Conservation (phyloP, 2,113 vertebrate species). For the Corvus hawaiiensis region DNA sequence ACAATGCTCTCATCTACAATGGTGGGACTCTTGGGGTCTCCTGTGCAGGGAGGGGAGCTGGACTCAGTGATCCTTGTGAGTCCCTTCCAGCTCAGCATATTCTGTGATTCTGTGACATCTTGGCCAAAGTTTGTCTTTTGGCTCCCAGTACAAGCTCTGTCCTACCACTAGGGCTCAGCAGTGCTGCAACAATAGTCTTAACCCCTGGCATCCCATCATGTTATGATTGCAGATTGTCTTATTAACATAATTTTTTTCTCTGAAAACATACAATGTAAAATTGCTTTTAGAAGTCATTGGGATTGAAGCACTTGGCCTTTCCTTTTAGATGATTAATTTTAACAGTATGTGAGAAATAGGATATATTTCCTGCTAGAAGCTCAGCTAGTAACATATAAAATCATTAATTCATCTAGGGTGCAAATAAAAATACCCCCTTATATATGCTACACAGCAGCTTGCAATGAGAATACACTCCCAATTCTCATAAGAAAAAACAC, state of each 20-base stretch:
- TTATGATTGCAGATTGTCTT: background rate
- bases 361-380: background rate
- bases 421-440: background rate
- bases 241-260: background rate
- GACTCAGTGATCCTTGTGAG: background rate
- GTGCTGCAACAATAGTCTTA: background rate
- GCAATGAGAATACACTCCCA: background rate
- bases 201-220: background rate
- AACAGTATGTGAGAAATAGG: background rate
- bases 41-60: background rate
- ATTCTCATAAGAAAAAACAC: background rate
- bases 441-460: background rate
- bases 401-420: background rate
- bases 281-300: background rate
- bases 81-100: background rate
- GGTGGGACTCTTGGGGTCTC: background rate
- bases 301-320: slow-evolving; percentile 28
- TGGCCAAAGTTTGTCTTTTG: background rate
- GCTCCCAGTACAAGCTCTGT: background rate
- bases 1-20: background rate
- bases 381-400: background rate
- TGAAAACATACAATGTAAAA: background rate
- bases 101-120: background rate
- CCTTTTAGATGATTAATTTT: slow-evolving; percentile 26
- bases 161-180: background rate